Evolutionary conservation across 2,113 vertebrate species (phyloP), one percentile per base, ranked within the genome.

Genomic region (Rhabdomys dilectus): DNA sequence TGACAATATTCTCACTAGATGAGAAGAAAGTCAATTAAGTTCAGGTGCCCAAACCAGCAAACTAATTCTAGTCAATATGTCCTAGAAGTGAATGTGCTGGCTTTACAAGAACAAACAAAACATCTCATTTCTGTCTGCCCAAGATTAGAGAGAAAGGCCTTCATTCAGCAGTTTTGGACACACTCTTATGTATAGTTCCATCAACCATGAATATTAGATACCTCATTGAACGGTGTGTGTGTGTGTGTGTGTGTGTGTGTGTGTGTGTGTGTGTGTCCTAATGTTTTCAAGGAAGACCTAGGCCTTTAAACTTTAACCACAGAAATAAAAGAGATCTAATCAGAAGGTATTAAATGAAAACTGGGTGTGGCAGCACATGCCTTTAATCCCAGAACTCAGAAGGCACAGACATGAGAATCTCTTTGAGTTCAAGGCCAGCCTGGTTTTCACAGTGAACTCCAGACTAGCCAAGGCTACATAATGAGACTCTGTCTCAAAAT

Each of bases 11-110:
- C 39, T 87, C 7, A 2, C 42, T 10, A 92, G 31, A 89, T 64
- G 70, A 29, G 39, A 93, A 31, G 3, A 87, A 95, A 95, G 26
- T 95, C 56, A 93, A 29, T 39, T 94, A 66, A 89, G 42, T 72
- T 89, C 6, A 70, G 56, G 15, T 85, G 58, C 81, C 68, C 5
- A 77, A 97, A 95, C 62, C 16, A 89, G 31, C 72, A 86, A 34
- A 21, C 17, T 80, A 96, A 51, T 68, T 91, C 26, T 88, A 78
- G 13, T 64, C 21, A 70, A 5, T 68, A 68, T 64, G 36, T 94
- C 34, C 48, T 56, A 88, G 80, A 88, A 88, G 13, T 60, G 15
- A 15, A 73, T 86, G 31, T 24, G 24, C 31, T 94, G 1, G 1
- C 80, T 94, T 96, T 91, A 62, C 16, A 89, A 85, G 53, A 96